These are phyloP conservation scores for Simalia tracyae DNA, from an alignment of 2,797 vertebrate genomes.

Conservation along the genomic window DNA sequence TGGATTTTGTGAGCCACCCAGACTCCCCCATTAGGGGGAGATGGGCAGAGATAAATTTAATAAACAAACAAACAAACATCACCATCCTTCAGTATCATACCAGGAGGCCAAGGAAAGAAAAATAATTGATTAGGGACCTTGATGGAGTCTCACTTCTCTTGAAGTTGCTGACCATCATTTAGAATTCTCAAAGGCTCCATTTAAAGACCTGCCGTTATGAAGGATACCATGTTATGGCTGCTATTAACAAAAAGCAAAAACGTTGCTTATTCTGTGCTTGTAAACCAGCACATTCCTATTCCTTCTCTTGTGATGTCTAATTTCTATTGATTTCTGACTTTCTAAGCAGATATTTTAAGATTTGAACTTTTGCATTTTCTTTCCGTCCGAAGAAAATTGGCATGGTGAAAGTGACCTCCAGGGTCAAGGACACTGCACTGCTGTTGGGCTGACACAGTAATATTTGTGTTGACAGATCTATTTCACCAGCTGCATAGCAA, in stretches of 20 bases:
- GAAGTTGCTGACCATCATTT: neutral
- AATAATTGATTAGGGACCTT: no score
- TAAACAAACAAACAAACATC: no score
- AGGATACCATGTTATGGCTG: neutral
- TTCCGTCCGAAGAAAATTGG: neutral
- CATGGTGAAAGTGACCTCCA: neutral
- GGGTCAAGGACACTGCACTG: neutral
- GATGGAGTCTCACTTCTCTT: no score
- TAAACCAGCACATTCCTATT: neutral
- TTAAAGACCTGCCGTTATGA: neutral
- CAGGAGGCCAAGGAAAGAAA: no score
- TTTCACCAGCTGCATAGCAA: slow-evolving; percentile 86
- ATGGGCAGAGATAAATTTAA: no score
- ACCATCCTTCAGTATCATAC: no score
- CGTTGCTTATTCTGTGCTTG: neutral
- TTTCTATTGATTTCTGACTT: neutral
- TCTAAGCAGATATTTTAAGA: neutral
- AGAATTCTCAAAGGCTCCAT: neutral
- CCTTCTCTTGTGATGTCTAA: neutral
- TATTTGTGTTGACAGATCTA: slow-evolving; percentile 84
- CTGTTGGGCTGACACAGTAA: neutral
- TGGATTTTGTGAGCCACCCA: no score
- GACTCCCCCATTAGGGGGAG: no score
- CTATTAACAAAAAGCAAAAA: neutral
- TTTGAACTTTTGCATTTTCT: neutral